phyloP scores from a whole-genome alignment of 2,888 invertebrate genomes.

The Drosophila monieri region DNA sequence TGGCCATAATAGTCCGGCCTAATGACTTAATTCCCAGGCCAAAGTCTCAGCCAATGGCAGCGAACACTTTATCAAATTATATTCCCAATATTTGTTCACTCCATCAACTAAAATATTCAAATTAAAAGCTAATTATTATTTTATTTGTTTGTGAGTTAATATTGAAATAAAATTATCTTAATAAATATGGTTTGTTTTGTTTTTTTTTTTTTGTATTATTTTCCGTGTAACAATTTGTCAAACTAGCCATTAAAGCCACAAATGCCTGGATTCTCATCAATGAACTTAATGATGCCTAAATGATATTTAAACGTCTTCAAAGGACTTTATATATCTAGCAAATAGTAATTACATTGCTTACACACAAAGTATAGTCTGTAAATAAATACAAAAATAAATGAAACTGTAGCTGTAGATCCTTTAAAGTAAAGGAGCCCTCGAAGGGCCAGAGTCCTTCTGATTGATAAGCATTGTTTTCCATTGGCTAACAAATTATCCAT shows the following conservation, averaged over 20 bases:
- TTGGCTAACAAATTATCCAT: slow-evolving; percentile 4
- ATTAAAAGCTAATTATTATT: neutral
- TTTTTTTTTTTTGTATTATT: neutral
- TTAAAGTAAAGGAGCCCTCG: neutral
- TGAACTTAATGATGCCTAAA: neutral
- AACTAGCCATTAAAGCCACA: neutral
- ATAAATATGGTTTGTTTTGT: neutral
- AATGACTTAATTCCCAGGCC: slow-evolving; percentile 34
- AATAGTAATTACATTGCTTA: neutral
- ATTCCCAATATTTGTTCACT: neutral
- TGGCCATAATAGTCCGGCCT: slow-evolving; percentile 41
- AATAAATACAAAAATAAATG: neutral
- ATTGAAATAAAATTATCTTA: no score
- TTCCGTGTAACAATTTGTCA: neutral
- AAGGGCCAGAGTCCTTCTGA: neutral
- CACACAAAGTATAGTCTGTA: slow-evolving; percentile 1
- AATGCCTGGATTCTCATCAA: neutral
- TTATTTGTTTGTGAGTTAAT: no score
- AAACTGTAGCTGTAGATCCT: neutral
- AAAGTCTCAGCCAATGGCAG: slow-evolving; percentile 1
- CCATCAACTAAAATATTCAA: neutral
- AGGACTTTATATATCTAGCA: neutral
- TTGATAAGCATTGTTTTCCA: neutral
- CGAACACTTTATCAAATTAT: neutral
- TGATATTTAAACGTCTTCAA: neutral